Conservation (phyloP, 1,140 invertebrate species). For the Sarcophaga bullata region DNA sequence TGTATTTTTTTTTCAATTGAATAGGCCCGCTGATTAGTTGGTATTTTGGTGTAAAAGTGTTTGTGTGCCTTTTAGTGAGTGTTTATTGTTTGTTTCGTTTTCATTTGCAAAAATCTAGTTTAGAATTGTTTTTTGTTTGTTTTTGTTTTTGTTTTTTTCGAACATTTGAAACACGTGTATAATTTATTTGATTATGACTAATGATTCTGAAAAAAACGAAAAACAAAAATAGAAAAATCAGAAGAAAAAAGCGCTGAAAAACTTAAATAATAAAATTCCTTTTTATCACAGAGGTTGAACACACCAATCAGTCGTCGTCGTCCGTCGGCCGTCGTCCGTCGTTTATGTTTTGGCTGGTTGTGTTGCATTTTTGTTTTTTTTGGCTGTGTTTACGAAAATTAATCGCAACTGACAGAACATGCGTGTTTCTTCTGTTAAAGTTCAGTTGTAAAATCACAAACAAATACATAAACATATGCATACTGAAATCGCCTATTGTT, state of each 20-base stretch:
- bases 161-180: neutral
- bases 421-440: neutral
- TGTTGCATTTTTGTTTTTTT: neutral
- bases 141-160: too few relatives aligned
- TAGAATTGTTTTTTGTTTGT: constrained; percentile 1
- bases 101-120: constrained; percentile 1
- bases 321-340: too few relatives aligned
- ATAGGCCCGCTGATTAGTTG: constrained; percentile 18
- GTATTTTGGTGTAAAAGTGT: neutral
- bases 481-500: too few relatives aligned
- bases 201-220: neutral
- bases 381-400: neutral
- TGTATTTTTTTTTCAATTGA: neutral
- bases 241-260: too few relatives aligned
- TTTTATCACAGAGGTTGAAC: neutral
- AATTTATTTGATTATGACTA: constrained; percentile 27
- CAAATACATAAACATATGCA: too few relatives aligned
- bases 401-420: constrained; percentile 13
- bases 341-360: neutral
- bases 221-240: too few relatives aligned
- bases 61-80: neutral
- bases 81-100: neutral
- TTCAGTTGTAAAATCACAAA: neutral
- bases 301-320: neutral
- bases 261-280: neutral